Percentiles rank a stretch among this genome's conserved stretches.
Conservation (phyloP, 2,797 vertebrate species). For the Tokudaia muenninki region DNA sequence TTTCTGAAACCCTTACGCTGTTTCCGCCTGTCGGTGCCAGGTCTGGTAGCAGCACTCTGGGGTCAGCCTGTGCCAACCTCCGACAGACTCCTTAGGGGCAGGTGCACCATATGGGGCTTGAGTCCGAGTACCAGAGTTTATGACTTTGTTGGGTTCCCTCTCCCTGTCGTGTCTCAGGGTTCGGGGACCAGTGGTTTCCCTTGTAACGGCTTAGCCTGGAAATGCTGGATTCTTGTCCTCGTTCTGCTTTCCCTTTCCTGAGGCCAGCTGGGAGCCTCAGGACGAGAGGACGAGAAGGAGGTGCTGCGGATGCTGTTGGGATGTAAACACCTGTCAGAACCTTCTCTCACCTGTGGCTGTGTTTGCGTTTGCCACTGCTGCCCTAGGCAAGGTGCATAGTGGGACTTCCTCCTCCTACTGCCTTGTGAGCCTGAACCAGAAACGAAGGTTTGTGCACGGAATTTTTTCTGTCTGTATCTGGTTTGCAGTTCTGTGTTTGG, state of each 20-base stretch:
- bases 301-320: not conserved
- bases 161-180: not conserved
- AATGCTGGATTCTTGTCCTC: conserved; percentile 24
- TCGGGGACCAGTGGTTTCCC: not conserved
- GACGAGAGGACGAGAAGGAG: not conserved
- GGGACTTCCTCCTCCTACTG: not conserved
- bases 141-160: not conserved
- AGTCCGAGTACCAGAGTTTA: not conserved
- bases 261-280: not conserved
- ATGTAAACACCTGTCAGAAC: not conserved
- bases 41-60: not conserved
- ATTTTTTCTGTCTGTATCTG: not conserved
- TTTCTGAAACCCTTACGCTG: conserved; percentile 32
- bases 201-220: conserved; percentile 11
- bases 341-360: not conserved
- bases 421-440: not conserved
- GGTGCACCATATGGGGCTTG: not conserved
- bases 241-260: not conserved
- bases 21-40: not conserved
- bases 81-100: not conserved
- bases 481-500: not conserved
- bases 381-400: not conserved
- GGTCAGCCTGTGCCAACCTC: conserved; percentile 5
- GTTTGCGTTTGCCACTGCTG: not conserved
- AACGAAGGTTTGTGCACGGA: not conserved